These are phyloP conservation scores for Theretra japonica DNA, from an alignment of 2,888 invertebrate genomes.

Conservation along the genomic window DNA sequence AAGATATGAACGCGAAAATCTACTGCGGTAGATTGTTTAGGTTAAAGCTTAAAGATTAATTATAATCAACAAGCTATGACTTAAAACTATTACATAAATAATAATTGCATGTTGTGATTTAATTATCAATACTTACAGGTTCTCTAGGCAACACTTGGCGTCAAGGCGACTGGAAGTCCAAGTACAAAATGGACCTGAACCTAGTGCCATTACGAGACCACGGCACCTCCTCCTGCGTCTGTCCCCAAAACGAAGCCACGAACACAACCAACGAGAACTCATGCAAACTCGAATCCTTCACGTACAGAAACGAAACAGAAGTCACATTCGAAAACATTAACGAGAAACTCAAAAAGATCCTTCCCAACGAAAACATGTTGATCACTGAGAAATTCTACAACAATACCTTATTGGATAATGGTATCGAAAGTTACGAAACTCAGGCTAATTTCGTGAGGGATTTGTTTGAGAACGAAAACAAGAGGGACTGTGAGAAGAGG, in stretches of 20 bases:
- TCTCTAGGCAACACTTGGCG: slow-evolving; percentile 93
- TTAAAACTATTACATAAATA: too few relatives aligned
- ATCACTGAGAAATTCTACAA: slow-evolving; percentile 73
- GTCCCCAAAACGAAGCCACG: slow-evolving; percentile 39
- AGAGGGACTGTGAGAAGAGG: slow-evolving; percentile 29
- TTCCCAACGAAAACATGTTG: slow-evolving; percentile 63
- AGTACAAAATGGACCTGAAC: slow-evolving; percentile 66
- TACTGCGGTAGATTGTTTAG: too few relatives aligned
- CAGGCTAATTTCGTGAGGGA: slow-evolving; percentile 74
- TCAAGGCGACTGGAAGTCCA: slow-evolving; percentile 88
- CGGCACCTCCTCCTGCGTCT: slow-evolving; percentile 52
- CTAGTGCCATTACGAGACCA: slow-evolving; percentile 63
- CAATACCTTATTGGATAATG: slow-evolving; percentile 60
- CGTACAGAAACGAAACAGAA: slow-evolving; percentile 39
- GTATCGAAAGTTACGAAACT: slow-evolving; percentile 65
- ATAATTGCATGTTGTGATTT: not conserved
- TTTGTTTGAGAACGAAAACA: slow-evolving; percentile 55
- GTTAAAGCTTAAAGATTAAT: too few relatives aligned
- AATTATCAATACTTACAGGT: slow-evolving; percentile 65
- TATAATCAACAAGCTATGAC: too few relatives aligned
- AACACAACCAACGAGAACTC: slow-evolving; percentile 33
- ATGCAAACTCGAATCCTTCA: slow-evolving; percentile 35
- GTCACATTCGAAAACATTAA: slow-evolving; percentile 52
- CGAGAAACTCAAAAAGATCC: slow-evolving; percentile 57
- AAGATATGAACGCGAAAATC: too few relatives aligned